phyloP scores from a whole-genome alignment of 2,797 vertebrate genomes.

The Aphelocoma californica region DNA sequence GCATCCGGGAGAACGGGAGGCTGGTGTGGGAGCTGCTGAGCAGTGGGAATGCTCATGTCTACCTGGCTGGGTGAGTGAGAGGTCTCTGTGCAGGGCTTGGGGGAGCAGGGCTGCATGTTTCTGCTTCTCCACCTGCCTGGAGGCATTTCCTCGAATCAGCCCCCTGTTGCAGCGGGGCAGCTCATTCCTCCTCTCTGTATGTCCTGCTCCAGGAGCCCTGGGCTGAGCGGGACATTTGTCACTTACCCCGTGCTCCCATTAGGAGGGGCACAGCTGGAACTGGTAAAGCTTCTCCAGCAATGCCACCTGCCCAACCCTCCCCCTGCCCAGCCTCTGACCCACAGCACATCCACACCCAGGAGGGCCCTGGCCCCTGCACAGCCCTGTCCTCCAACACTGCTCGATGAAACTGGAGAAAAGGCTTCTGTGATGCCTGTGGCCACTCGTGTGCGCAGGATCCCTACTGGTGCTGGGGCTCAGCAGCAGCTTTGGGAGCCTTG shows the following conservation, averaged over 20 bases:
- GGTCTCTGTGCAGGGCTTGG: background rate
- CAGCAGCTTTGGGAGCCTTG: background rate
- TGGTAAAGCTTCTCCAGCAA: background rate
- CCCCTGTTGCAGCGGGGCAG: background rate
- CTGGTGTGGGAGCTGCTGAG: conserved; percentile 88
- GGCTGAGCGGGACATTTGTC: background rate
- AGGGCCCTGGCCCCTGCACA: background rate
- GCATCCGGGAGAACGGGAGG: conserved; percentile 75
- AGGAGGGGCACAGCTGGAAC: background rate
- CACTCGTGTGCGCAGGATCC: background rate
- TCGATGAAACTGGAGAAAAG: background rate
- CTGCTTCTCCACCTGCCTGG: background rate
- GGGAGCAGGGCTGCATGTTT: accelerated
- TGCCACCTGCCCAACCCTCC: background rate
- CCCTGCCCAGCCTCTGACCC: background rate
- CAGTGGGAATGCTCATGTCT: conserved; percentile 75
- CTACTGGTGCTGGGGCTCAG: accelerated
- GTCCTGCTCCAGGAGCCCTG: background rate
- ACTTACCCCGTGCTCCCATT: background rate
- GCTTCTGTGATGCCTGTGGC: background rate
- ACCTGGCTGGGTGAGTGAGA: conserved; percentile 90
- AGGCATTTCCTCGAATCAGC: background rate
- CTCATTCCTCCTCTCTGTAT: accelerated
- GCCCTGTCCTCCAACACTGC: background rate
- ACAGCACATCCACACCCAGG: background rate